Percentiles rank a stretch among this genome's conserved stretches.
These are phyloP conservation scores for Coracias cyanogaster DNA, from an alignment of 2,797 vertebrate species.

Conservation along the genomic window DNA sequence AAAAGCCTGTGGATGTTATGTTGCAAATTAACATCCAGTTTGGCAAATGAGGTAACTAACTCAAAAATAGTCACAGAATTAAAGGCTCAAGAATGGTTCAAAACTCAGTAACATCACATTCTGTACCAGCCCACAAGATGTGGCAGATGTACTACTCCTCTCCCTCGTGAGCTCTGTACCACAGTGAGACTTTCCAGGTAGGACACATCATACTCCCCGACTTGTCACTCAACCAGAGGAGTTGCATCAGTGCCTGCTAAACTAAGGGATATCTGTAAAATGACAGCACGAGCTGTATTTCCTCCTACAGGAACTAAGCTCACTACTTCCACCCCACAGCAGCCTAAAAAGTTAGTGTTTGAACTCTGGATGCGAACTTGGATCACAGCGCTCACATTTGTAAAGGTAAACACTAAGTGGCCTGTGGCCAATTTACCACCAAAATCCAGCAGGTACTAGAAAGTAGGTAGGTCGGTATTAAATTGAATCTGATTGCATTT, in stretches of 20 bases:
- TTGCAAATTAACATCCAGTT: background rate
- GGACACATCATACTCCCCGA: background rate
- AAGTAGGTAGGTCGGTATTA: background rate
- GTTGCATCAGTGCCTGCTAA: background rate
- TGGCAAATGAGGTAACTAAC: background rate
- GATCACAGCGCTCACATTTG: background rate
- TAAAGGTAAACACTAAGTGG: background rate
- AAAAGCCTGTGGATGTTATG: background rate
- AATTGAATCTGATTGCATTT: slow-evolving; percentile 34
- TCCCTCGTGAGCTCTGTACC: background rate
- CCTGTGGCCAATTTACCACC: background rate
- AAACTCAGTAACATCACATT: background rate
- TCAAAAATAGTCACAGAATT: rapidly evolving
- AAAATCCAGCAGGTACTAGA: background rate
- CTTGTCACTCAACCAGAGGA: background rate
- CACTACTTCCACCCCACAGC: background rate
- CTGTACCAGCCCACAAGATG: background rate
- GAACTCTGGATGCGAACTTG: background rate
- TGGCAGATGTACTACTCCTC: background rate
- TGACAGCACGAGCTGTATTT: background rate
- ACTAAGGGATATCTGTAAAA: background rate
- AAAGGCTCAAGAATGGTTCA: background rate
- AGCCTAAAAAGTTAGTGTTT: background rate
- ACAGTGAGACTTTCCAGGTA: background rate
- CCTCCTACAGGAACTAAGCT: background rate